phyloP scores from a whole-genome alignment of 2,888 invertebrate species.

The Aphidius colemani region DNA sequence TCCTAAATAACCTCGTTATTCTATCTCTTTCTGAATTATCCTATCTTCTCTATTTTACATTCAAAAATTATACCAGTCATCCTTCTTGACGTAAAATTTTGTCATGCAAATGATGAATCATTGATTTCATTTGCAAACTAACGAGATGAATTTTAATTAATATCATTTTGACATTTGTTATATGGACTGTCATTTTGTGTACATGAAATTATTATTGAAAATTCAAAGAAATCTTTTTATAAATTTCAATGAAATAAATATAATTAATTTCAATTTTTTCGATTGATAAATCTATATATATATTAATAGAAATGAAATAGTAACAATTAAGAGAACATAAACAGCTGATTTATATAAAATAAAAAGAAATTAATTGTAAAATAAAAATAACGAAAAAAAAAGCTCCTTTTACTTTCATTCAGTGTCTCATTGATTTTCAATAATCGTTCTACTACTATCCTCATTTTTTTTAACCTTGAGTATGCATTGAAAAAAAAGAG shows the following conservation, averaged over 20 bases:
- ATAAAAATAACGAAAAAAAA: too few relatives aligned
- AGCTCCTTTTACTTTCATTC: not conserved
- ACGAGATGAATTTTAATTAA: conserved; percentile 1
- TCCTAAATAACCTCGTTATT: conserved; percentile 23
- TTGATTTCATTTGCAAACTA: conserved; percentile 19
- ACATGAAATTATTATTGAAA: not conserved
- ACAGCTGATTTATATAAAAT: too few relatives aligned
- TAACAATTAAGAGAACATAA: too few relatives aligned
- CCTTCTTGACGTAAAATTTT: conserved; percentile 17
- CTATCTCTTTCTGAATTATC: conserved; percentile 17
- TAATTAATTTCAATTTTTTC: too few relatives aligned
- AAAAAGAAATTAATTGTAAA: too few relatives aligned
- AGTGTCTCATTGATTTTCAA: conserved; percentile 8
- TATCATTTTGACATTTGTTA: not conserved
- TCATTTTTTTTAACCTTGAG: too few relatives aligned
- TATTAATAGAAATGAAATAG: too few relatives aligned
- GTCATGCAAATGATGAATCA: conserved; percentile 30
- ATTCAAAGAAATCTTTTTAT: too few relatives aligned
- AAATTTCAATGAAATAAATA: too few relatives aligned
- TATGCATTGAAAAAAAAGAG: not conserved
- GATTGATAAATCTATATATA: too few relatives aligned
- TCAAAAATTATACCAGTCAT: not conserved
- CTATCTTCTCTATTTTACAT: conserved; percentile 14
- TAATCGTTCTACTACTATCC: not conserved
- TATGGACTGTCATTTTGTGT: not conserved